phyloP scores from a whole-genome alignment of 2,797 vertebrate species.

The Moxostoma hubbsi region DNA sequence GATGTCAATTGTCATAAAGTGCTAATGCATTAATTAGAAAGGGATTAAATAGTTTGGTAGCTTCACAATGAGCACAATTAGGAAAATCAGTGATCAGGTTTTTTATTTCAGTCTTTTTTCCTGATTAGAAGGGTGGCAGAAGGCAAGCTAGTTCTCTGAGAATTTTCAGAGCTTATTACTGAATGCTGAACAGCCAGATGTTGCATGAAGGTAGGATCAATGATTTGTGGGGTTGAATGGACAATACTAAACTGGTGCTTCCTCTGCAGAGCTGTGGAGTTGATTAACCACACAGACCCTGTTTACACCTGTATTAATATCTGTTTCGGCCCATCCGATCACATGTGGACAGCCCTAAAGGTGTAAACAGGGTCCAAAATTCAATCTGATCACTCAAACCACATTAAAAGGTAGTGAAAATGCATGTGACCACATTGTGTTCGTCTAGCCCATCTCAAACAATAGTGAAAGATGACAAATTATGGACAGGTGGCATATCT shows the following conservation, averaged over 20 bases:
- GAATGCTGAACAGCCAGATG: constrained; percentile 11
- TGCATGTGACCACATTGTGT: too few species aligned
- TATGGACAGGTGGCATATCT: too few species aligned
- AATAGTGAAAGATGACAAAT: too few species aligned
- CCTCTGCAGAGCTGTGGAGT: neutral
- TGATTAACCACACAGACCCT: neutral
- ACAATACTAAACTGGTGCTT: neutral
- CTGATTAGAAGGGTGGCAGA: neutral
- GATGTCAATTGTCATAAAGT: neutral
- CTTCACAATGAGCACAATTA: neutral
- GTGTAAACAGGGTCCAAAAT: too few species aligned
- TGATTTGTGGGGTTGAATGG: neutral
- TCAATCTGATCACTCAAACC: too few species aligned
- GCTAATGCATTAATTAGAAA: neutral
- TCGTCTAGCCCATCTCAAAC: too few species aligned
- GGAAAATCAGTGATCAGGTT: neutral
- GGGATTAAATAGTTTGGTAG: neutral
- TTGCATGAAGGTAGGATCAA: constrained; percentile 18
- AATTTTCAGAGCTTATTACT: neutral
- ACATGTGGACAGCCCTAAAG: too few species aligned
- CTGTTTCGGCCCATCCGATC: too few species aligned
- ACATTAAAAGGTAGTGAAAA: too few species aligned
- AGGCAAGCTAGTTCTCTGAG: neutral
- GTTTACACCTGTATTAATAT: neutral
- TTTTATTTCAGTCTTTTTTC: neutral